Conservation (phyloP, 2,113 vertebrate species). For the Apteryx mantelli region DNA sequence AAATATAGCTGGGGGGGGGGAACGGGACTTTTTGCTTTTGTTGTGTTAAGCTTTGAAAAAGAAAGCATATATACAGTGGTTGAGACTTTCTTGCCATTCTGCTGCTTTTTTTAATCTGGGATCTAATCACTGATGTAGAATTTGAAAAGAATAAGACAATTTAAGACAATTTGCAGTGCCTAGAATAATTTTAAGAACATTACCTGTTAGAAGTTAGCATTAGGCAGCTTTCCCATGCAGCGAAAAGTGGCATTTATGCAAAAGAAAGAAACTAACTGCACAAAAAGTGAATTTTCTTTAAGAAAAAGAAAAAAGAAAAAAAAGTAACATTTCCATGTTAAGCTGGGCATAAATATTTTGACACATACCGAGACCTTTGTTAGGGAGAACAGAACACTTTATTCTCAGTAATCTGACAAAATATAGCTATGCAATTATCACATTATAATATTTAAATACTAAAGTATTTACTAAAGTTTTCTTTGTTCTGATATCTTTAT, state of each 20-base stretch:
- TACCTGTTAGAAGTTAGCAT: background rate
- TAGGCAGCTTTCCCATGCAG: background rate
- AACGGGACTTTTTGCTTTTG: background rate
- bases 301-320: background rate
- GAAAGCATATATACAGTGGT: background rate
- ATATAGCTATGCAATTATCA: background rate
- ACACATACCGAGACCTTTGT: background rate
- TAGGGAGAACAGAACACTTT: background rate
- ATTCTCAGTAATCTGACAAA: background rate
- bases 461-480: background rate
- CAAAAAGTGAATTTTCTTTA: background rate
- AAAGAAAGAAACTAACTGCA: background rate
- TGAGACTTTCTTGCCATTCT: background rate
- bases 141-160: background rate
- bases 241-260: background rate
- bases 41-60: background rate
- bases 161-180: background rate
- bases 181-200: background rate
- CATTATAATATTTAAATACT: background rate
- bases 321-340: background rate
- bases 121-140: background rate
- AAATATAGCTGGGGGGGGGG: background rate
- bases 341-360: background rate
- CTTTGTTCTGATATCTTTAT: background rate
- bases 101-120: background rate